Conservation (phyloP, 2,888 invertebrate genomes). For the Synanthedon formicaeformis region DNA sequence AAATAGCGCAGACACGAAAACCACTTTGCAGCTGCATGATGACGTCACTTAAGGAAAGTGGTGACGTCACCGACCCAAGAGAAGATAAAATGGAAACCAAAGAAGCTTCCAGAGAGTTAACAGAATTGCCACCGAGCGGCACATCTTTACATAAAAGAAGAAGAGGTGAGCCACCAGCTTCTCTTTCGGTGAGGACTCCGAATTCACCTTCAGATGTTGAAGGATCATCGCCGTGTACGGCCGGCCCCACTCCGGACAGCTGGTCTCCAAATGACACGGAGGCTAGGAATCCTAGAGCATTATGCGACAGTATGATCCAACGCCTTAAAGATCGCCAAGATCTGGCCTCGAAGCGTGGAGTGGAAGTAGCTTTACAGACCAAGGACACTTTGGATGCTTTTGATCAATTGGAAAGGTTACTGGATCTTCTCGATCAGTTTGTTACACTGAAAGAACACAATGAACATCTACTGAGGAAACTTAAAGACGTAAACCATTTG, state of each 20-base stretch:
- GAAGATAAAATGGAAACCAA: constrained; percentile 16
- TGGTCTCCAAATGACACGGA: constrained; percentile 39
- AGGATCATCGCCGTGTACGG: constrained; percentile 56
- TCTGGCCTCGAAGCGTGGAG: constrained; percentile 64
- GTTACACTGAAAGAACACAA: constrained; percentile 80
- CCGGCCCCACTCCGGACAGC: constrained; percentile 40
- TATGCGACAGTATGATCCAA: constrained; percentile 55
- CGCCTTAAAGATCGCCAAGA: constrained; percentile 48
- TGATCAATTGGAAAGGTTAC: constrained; percentile 83
- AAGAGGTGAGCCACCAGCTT: constrained; percentile 53
- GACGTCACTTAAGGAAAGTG: constrained; percentile 47
- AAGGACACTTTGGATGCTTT: constrained; percentile 75
- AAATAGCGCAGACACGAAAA: constrained; percentile 44
- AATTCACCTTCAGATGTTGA: constrained; percentile 54
- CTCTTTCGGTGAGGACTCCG: constrained; percentile 45
- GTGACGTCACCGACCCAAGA: constrained; percentile 35
- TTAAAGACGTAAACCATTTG: constrained; percentile 79
- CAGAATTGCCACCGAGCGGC: constrained; percentile 51
- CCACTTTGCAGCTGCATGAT: constrained; percentile 29
- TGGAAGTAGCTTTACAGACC: constrained; percentile 66
- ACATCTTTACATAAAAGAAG: constrained; percentile 57
- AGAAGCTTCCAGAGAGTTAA: constrained; percentile 29
- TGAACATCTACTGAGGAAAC: constrained; percentile 73
- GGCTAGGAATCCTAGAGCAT: constrained; percentile 35
- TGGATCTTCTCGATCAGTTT: constrained; percentile 82